Evolutionary conservation across 2,888 invertebrate species (phyloP).

Genomic region (Apantesis nais): DNA sequence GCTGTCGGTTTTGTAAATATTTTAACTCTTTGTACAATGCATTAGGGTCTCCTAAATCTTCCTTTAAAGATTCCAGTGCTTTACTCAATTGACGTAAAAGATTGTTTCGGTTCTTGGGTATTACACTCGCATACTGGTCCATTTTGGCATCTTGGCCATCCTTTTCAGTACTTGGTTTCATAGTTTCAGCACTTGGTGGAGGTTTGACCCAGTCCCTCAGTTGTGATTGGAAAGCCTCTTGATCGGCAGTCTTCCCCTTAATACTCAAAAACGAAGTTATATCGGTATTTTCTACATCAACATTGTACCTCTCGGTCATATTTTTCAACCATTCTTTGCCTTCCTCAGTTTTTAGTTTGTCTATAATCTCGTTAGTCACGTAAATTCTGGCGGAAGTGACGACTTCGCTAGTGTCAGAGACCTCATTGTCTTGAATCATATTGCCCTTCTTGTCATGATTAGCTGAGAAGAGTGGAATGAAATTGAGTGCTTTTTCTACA

Average conservation of each 20-base stretch:
- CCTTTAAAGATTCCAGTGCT: conserved; percentile 70
- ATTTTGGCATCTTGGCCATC: conserved; percentile 28
- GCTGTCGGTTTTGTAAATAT: conserved; percentile 73
- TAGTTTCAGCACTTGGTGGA: conserved; percentile 32
- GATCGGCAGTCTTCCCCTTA: conserved; percentile 78
- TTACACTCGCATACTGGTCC: conserved; percentile 44
- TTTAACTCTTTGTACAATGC: conserved; percentile 74
- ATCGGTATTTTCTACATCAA: conserved; percentile 70
- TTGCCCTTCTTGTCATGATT: conserved; percentile 75
- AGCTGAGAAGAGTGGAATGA: conserved; percentile 62
- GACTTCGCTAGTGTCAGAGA: conserved; percentile 76
- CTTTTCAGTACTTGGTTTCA: conserved; percentile 43
- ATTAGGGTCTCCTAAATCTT: conserved; percentile 82
- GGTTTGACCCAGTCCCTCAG: conserved; percentile 71
- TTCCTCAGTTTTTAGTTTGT: conserved; percentile 75
- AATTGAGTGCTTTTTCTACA: conserved; percentile 60
- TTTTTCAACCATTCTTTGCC: conserved; percentile 77
- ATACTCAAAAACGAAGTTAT: conserved; percentile 73
- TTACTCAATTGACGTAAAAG: conserved; percentile 63
- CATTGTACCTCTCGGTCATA: conserved; percentile 62
- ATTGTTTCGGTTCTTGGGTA: conserved; percentile 70
- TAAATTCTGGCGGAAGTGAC: conserved; percentile 80
- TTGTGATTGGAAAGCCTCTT: conserved; percentile 81
- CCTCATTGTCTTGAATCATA: conserved; percentile 79
- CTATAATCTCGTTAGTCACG: conserved; percentile 76